A percentile compares a stretch with the other conserved stretches of the same genome.
Evolutionary conservation across 2,888 invertebrate genomes (phyloP).

Genomic region (Drosophila mimica): DNA sequence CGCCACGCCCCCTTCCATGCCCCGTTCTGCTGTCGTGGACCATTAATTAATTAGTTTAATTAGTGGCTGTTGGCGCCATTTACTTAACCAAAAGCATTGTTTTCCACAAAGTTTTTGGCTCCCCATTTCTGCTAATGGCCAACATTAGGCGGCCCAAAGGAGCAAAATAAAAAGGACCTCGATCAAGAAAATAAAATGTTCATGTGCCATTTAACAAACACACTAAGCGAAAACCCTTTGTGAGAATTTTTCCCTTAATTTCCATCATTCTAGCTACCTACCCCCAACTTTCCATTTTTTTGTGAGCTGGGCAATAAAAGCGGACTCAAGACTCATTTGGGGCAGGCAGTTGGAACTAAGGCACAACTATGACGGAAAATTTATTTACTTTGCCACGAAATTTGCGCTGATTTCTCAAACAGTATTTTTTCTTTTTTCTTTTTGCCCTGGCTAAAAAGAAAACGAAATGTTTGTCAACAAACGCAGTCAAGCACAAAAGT

Average conservation of each 20-base stretch:
- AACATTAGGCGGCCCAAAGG: conserved; percentile 40
- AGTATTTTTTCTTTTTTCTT: conserved; percentile 16
- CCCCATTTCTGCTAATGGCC: conserved; percentile 62
- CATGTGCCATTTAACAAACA: conserved; percentile 77
- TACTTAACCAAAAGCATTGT: conserved; percentile 47
- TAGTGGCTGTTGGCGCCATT: conserved; percentile 58
- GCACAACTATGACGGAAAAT: conserved; percentile 69
- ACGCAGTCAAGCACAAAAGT: conserved; percentile 76
- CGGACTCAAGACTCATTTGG: conserved; percentile 72
- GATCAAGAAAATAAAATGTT: conserved; percentile 61
- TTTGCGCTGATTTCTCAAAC: conserved; percentile 71
- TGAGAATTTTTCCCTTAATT: conserved; percentile 74
- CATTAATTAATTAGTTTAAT: conserved; percentile 68
- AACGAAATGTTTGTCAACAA: conserved; percentile 76
- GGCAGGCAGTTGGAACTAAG: conserved; percentile 32
- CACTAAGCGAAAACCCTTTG: conserved; percentile 72
- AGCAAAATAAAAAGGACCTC: conserved; percentile 52
- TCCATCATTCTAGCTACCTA: conserved; percentile 32
- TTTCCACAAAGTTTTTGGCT: conserved; percentile 53
- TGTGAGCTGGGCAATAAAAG: conserved; percentile 60
- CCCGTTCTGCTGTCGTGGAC: not conserved
- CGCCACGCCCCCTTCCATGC: not conserved
- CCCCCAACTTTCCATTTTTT: conserved; percentile 23
- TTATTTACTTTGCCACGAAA: conserved; percentile 80
- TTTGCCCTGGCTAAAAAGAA: conserved; percentile 55